A percentile compares a stretch with the other conserved stretches of the same genome.
phyloP scores from a whole-genome alignment of 2,113 vertebrate genomes.

The Poeciliopsis turrubarensis region DNA sequence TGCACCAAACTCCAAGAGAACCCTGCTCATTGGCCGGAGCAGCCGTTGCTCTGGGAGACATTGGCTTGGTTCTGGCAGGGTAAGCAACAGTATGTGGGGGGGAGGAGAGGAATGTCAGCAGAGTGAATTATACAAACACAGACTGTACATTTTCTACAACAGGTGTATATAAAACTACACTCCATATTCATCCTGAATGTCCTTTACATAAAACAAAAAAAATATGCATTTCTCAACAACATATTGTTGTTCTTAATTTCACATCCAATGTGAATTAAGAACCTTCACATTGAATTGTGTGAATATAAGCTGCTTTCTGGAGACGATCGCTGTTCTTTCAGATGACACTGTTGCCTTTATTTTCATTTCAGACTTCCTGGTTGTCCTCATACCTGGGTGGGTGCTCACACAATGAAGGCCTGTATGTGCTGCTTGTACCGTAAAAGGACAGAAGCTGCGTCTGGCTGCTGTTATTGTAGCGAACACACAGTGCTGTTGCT shows the following conservation, averaged over 20 bases:
- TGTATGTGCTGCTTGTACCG: background rate
- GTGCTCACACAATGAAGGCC: background rate
- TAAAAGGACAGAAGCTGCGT: background rate
- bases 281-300: background rate
- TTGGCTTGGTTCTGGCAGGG: conserved; percentile 58
- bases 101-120: conserved; percentile 40
- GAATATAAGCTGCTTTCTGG: background rate
- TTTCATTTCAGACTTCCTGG: background rate
- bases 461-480: no score
- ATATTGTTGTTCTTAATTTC: background rate
- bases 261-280: no score
- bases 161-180: background rate
- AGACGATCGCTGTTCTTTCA: background rate
- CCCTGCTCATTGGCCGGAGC: conserved; percentile 40
- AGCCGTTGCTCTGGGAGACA: conserved; percentile 58
- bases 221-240: background rate
- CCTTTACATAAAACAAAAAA: background rate
- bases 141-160: conserved; percentile 6
- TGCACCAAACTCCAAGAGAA: conserved; percentile 31
- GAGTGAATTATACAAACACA: conserved; percentile 17
- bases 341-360: background rate
- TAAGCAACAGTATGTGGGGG: conserved; percentile 63
- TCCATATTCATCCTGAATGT: background rate
- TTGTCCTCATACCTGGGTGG: background rate
- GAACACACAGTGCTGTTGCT: no score